These are phyloP conservation scores for Pantala flavescens DNA, from an alignment of 1,140 invertebrate species.

Conservation along the genomic window DNA sequence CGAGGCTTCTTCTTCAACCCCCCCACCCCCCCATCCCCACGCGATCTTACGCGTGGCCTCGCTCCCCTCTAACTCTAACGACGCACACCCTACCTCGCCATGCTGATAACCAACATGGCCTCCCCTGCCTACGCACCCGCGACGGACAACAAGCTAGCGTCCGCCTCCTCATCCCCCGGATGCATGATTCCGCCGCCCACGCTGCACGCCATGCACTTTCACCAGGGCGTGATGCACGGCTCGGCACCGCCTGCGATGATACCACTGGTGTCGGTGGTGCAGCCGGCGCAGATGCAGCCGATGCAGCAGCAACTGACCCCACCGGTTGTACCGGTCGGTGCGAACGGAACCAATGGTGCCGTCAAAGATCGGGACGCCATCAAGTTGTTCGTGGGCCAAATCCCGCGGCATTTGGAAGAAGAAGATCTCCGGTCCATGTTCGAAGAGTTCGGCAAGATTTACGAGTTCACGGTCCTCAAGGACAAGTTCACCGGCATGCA, in stretches of 20 bases:
- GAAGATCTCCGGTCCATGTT: conserved; percentile 82
- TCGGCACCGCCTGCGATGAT: background rate
- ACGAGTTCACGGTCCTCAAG: conserved; percentile 86
- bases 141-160: background rate
- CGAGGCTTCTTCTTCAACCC: too few species aligned
- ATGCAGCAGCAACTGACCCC: background rate
- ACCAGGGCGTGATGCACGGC: background rate
- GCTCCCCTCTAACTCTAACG: background rate
- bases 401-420: conserved; percentile 81
- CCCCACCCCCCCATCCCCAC: too few species aligned
- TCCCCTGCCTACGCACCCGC: background rate
- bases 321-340: background rate
- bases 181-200: background rate
- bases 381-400: conserved; percentile 88
- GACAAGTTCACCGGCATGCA: conserved; percentile 89
- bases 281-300: conserved; percentile 1
- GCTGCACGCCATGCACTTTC: background rate
- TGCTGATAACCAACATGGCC: background rate
- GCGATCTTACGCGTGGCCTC: background rate
- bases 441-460: conserved; percentile 86
- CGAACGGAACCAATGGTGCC: background rate
- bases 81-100: background rate
- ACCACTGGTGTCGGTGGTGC: background rate
- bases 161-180: background rate
- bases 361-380: conserved; percentile 50